Base-by-base conservation (phyloP, 1,140 invertebrate genomes). In the Drosophila erecta region DNA sequence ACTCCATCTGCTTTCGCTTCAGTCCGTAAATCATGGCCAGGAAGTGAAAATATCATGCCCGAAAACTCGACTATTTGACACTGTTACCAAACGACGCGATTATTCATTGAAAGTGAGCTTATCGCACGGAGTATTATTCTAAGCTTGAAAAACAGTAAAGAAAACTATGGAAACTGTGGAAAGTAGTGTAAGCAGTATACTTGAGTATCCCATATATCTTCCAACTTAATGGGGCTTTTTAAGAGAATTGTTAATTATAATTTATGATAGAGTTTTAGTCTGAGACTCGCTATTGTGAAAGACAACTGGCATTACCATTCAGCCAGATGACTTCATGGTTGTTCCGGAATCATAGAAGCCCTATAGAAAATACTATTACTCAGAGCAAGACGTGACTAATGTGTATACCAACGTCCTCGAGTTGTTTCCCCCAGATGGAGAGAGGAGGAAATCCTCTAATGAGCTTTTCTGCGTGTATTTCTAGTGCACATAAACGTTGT, bases 321-420 rank as follows among this genome's bases (percentile, higher is more conserved):
- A 24, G 22, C 49, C 22, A 54, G 49, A 61, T 61, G 59, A 61
- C 59, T 70, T 64, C 53, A 55, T 70, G 7, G 38, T 27, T 15
- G 43, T 37, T 40, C 38, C 15, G 22, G 41, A 15, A 35, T 41
- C 33, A 27, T 33, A 8, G 66, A 70, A 69, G 66, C 41, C 64
- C 43, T 44, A 70, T 64, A 70, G 64, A 70, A 70, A 57, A 70
- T 24, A 69, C 50, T 69, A 70, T 70, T 69, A 70, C 50, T 69
- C 64, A 40, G 40, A 30, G 49, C 40, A 43, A 30, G 35, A 70
- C 66, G 66, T 70, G 66, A 70, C 66, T 70, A 69, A 69, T 40
- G 64, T 24, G 22, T 43, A 17, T 30, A 8, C 41, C 15, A 15
- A 15, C n/a, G 24, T 15, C 24, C 10, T 33, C 15, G 3, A 22